Conservation (phyloP, 2,113 vertebrate genomes). For the Ondatra zibethicus region DNA sequence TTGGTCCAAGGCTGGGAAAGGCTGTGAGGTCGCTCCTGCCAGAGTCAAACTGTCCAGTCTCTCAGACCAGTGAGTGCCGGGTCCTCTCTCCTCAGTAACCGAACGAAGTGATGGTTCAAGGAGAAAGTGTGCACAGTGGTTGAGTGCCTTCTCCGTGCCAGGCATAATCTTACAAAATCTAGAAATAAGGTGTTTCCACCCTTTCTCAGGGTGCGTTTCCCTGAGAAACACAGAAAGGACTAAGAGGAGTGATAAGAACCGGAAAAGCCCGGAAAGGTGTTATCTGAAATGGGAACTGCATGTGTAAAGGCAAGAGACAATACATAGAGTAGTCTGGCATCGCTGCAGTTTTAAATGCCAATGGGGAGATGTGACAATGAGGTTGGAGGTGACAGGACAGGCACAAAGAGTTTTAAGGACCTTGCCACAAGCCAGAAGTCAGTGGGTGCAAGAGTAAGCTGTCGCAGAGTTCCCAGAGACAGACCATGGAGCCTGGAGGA, state of each 20-base stretch:
- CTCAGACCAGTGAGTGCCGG: background rate
- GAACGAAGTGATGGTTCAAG: background rate
- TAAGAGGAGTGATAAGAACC: background rate
- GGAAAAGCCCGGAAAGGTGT: background rate
- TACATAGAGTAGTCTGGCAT: background rate
- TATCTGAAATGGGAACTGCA: background rate
- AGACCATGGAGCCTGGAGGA: background rate
- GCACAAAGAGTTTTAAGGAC: background rate
- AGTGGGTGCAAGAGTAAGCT: background rate
- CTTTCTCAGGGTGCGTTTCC: background rate
- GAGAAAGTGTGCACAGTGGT: fast-evolving
- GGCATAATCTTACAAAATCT: background rate
- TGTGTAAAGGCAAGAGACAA: background rate
- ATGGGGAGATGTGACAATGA: background rate
- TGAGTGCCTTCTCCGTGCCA: background rate
- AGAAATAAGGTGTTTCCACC: background rate
- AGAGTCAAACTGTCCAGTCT: background rate
- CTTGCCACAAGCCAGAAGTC: background rate
- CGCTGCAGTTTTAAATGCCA: background rate
- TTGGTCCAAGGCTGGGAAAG: background rate
- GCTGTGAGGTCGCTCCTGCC: background rate
- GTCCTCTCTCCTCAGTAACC: background rate
- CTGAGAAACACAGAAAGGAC: background rate
- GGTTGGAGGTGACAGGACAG: background rate
- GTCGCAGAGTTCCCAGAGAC: background rate